A percentile compares a stretch with the other conserved stretches of the same genome.
These are phyloP conservation scores for Montipora efflorescens DNA, from an alignment of 64 coral and sea anemone species.

Conservation along the genomic window DNA sequence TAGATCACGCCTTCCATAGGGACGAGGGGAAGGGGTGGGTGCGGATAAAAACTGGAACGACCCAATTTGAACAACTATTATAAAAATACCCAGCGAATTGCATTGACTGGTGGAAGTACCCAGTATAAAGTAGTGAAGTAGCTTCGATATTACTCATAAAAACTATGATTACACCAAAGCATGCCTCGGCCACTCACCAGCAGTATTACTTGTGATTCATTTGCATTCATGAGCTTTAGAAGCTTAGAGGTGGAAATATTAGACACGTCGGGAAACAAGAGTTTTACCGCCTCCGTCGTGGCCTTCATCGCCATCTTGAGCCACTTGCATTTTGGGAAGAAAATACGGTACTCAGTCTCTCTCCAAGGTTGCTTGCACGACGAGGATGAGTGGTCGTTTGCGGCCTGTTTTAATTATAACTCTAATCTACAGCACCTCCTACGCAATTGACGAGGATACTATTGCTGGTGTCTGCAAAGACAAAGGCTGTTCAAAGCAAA, in stretches of 20 bases:
- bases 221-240: constrained; percentile 37
- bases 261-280: constrained; percentile 62
- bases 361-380: background rate
- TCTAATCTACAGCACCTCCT: background rate
- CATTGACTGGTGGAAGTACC: too few species aligned
- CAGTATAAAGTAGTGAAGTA: too few species aligned
- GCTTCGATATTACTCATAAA: too few species aligned
- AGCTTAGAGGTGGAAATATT: constrained; percentile 71
- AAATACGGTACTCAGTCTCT: background rate
- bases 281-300: constrained; percentile 52
- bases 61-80: too few species aligned
- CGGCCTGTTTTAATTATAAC: background rate
- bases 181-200: constrained; percentile 62
- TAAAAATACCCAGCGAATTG: too few species aligned
- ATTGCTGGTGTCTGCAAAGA: constrained; percentile 43
- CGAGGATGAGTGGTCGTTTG: background rate
- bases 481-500: constrained; percentile 4
- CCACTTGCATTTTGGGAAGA: constrained; percentile 57
- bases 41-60: too few species aligned
- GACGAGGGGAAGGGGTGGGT: too few species aligned
- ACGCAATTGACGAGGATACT: background rate
- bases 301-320: constrained; percentile 64
- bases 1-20: too few species aligned
- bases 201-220: constrained; percentile 53
- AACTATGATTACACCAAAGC: too few species aligned